Percentiles rank a stretch among this genome's conserved stretches.
Conservation (phyloP, 2,113 vertebrate genomes). For the Otus sunia region DNA sequence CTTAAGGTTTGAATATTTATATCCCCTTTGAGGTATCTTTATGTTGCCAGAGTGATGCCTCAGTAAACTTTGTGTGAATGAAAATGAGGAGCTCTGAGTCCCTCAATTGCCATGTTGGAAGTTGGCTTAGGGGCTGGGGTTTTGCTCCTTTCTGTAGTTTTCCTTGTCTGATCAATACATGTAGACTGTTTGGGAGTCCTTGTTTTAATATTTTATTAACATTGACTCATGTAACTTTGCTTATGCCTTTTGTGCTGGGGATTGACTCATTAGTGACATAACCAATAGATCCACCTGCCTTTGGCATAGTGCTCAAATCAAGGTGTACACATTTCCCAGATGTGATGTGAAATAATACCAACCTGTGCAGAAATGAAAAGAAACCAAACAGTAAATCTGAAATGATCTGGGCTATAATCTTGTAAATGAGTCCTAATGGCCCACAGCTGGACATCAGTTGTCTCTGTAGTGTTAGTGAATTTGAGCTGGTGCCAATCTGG, state of each 20-base stretch:
- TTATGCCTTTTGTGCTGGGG: background rate
- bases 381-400: background rate
- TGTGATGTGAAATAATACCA: background rate
- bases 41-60: background rate
- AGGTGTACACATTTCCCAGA: background rate
- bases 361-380: background rate
- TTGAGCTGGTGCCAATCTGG: background rate
- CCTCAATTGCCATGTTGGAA: background rate
- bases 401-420: background rate
- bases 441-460: background rate
- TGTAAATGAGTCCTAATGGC: background rate
- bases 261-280: background rate
- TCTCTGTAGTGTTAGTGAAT: background rate
- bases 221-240: background rate
- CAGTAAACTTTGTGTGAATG: background rate
- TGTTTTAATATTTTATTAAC: conserved; percentile 19
- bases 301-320: background rate
- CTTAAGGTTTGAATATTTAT: conserved; percentile 36
- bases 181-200: background rate
- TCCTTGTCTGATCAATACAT: background rate
- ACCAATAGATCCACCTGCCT: background rate
- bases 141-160: background rate
- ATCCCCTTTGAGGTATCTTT: background rate
- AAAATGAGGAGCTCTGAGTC: background rate
- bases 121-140: background rate